These are phyloP conservation scores for Microtus ochrogaster DNA, from an alignment of 2,113 vertebrate species.

Conservation along the genomic window DNA sequence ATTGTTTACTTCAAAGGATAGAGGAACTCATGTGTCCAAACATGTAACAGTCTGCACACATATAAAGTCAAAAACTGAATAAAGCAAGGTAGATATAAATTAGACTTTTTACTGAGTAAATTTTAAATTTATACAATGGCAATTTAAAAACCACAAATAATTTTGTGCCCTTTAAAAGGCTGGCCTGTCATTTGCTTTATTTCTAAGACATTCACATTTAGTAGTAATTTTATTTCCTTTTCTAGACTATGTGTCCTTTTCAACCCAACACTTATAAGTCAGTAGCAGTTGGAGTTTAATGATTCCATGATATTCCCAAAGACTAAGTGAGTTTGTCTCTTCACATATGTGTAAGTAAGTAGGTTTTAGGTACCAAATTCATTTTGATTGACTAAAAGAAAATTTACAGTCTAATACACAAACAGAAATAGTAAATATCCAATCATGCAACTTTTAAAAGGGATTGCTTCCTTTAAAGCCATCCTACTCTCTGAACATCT, in stretches of 20 bases:
- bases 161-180: conserved; percentile 17
- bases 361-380: conserved; percentile 29
- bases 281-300: conserved; percentile 41
- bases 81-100: conserved; percentile 43
- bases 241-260: conserved; percentile 18
- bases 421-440: background rate
- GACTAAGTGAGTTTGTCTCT: background rate
- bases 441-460: background rate
- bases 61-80: conserved; percentile 50
- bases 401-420: conserved; percentile 48
- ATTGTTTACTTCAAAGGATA: background rate
- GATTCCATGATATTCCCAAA: conserved; percentile 36
- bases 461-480: background rate
- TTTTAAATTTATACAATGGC: conserved; percentile 19
- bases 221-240: conserved; percentile 53
- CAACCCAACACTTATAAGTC: conserved; percentile 42
- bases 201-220: conserved; percentile 51
- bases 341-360: background rate
- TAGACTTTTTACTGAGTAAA: conserved; percentile 26
- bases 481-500: conserved; percentile 31
- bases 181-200: background rate
- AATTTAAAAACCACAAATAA: conserved; percentile 53
- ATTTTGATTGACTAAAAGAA: conserved; percentile 54
- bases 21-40: conserved; percentile 30
- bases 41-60: conserved; percentile 11